These are phyloP conservation scores for Troilus luridus DNA, from an alignment of 2,888 invertebrate genomes.

Conservation along the genomic window DNA sequence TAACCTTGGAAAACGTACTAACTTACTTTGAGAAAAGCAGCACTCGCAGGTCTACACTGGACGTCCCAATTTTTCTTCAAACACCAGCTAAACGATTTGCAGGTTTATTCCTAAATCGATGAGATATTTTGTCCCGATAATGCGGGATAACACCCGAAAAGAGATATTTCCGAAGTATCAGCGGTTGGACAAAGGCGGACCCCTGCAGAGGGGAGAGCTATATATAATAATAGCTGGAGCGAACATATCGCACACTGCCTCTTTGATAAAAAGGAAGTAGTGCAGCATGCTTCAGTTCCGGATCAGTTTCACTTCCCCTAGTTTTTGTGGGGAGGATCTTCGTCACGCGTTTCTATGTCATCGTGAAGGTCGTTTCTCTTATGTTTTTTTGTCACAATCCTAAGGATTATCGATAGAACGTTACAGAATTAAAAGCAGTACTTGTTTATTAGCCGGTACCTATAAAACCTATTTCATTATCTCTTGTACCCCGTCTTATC, in stretches of 20 bases:
- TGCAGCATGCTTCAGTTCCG: slow-evolving; percentile 35
- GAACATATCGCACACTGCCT: slow-evolving; percentile 21
- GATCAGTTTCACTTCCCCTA: slow-evolving; percentile 44
- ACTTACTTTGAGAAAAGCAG: too few relatives aligned
- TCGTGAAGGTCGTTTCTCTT: background rate
- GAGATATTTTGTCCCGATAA: background rate
- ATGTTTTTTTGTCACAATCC: background rate
- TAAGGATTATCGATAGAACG: background rate
- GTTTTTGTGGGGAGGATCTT: slow-evolving; percentile 17
- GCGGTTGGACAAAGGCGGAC: background rate
- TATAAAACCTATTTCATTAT: too few relatives aligned
- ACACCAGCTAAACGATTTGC: too few relatives aligned
- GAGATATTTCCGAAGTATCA: background rate
- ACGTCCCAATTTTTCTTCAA: too few relatives aligned
- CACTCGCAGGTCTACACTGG: too few relatives aligned
- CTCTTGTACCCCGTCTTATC: too few relatives aligned
- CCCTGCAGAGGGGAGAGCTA: background rate
- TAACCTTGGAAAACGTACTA: too few relatives aligned
- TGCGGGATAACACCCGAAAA: background rate
- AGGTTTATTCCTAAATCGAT: background rate
- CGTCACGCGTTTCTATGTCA: slow-evolving; percentile 1
- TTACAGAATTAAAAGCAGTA: too few relatives aligned
- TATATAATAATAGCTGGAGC: slow-evolving; percentile 21
- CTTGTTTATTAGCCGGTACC: too few relatives aligned
- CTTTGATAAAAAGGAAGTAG: slow-evolving; percentile 39